Base-by-base conservation (phyloP, 2,888 invertebrate species). In the Parnassius smintheus region DNA sequence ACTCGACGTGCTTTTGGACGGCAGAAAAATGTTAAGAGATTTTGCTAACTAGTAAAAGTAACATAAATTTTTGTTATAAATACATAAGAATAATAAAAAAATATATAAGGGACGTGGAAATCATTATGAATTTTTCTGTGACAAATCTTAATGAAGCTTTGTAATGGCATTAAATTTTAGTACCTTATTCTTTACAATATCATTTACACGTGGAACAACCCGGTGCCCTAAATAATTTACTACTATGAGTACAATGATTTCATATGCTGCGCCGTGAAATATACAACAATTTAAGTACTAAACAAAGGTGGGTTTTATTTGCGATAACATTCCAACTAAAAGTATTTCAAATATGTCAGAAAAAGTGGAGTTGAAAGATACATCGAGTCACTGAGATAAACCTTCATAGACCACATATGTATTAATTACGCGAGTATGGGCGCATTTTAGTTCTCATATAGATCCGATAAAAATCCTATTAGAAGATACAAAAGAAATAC, bases 271-370 rank as follows among this genome's bases (percentile, higher is more conserved):
- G 35, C 58, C 57, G 58, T 58, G 25, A 58, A 61, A 59, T 64
- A 59, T 59, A 64, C 57, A 67, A 67, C 52, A 56, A 59, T 65
- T 63, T 67, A 65, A 65, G 62, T 65, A 65, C 56, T 64, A 65
- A 60, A 62, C 56, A 65, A 62, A 65, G 67, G 67, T 67, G 67
- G 67, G 65, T 45, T 63, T 51, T 56, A 46, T 64, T 64, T 60
- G n/a, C 56, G 49, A 64, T 60, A 18, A 53, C 22, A 56, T 56
- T 55, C 44, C 12, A 42, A 55, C 61, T 50, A 59, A 18, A n/a
- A 49, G 11, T n/a, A n/a, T 59, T 12, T 53, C 0, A 52, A 60
- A 54, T 9, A 48, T n/a, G 35, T 35, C n/a, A 41, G 35, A 25
- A 41, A 41, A 44, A 10, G 12, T 25, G 56, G 45, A 56, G 11